phyloP scores from a whole-genome alignment of 2,888 invertebrate genomes.

The Drosophila heteroneura region DNA sequence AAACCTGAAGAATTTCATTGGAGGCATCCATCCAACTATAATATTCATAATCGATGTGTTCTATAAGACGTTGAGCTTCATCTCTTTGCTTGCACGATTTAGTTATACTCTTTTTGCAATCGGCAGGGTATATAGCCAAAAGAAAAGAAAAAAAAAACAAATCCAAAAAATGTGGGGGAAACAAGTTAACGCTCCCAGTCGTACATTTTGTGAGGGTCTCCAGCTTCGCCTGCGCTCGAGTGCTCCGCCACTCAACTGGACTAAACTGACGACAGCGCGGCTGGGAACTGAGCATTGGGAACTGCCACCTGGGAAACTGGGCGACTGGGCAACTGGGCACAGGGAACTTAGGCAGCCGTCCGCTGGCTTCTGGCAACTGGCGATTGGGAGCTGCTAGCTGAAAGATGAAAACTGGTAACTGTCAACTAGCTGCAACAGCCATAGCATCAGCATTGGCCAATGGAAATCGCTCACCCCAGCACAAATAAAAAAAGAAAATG shows the following conservation, averaged over 20 bases:
- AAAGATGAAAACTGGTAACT: slow-evolving; percentile 38
- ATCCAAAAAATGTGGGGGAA: slow-evolving; percentile 21
- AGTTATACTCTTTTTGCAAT: neutral
- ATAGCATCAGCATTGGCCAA: slow-evolving; percentile 3
- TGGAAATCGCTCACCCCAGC: slow-evolving; percentile 14
- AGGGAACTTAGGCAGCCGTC: slow-evolving; percentile 21
- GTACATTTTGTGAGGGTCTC: slow-evolving; percentile 58
- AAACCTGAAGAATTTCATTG: neutral
- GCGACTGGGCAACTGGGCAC: slow-evolving; percentile 2
- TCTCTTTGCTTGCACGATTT: neutral
- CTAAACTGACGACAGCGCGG: slow-evolving; percentile 76
- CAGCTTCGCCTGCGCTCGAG: slow-evolving; percentile 46
- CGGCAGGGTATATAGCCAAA: slow-evolving; percentile 1
- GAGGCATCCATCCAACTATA: neutral
- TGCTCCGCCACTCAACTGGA: slow-evolving; percentile 70
- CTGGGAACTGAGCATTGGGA: slow-evolving; percentile 45
- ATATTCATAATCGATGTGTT: neutral
- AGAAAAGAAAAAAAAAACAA: neutral
- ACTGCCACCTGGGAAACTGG: slow-evolving; percentile 13
- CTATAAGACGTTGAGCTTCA: neutral
- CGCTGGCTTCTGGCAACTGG: slow-evolving; percentile 22
- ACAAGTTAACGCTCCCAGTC: slow-evolving; percentile 73
- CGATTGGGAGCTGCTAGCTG: slow-evolving; percentile 27
- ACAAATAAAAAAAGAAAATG: neutral
- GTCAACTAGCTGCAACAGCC: slow-evolving; percentile 40